phyloP scores from a whole-genome alignment of 2,888 invertebrate species.

The Archips crataeganus region DNA sequence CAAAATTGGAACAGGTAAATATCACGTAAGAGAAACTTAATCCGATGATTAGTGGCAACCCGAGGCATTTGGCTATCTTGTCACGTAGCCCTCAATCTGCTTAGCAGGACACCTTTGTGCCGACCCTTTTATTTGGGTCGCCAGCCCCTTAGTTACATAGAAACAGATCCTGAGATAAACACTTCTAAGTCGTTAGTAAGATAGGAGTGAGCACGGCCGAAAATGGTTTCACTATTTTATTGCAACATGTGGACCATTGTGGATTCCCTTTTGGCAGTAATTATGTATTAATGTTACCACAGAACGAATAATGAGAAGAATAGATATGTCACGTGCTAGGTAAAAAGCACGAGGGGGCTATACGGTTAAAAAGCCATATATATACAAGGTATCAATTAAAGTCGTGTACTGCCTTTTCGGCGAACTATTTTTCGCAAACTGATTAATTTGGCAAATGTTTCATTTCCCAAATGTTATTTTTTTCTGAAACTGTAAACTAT shows the following conservation, averaged over 20 bases:
- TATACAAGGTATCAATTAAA: too few species aligned
- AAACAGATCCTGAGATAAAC: conserved; percentile 74
- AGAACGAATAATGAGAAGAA: too few species aligned
- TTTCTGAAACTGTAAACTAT: too few species aligned
- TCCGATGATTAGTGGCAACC: conserved; percentile 66
- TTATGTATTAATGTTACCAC: background rate
- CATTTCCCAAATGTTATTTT: too few species aligned
- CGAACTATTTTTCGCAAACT: too few species aligned
- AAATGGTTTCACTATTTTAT: conserved; percentile 14
- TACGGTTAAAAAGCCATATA: too few species aligned
- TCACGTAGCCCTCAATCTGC: conserved; percentile 79
- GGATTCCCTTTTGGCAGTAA: background rate
- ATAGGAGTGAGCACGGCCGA: conserved; percentile 7
- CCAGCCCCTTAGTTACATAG: conserved; percentile 70
- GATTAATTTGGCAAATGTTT: too few species aligned
- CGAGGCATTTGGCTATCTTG: conserved; percentile 62
- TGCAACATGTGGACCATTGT: background rate
- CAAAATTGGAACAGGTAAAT: conserved; percentile 54
- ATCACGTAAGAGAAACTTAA: conserved; percentile 56
- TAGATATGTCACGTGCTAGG: too few species aligned
- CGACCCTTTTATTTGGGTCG: conserved; percentile 74
- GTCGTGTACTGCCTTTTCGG: too few species aligned
- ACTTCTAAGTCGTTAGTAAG: conserved; percentile 45
- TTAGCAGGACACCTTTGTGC: conserved; percentile 76
- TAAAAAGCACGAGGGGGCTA: too few species aligned